A percentile compares a stretch with the other conserved stretches of the same genome.
phyloP scores from a whole-genome alignment of 2,888 invertebrate genomes.

The Scaptomyza cyrtandrae region DNA sequence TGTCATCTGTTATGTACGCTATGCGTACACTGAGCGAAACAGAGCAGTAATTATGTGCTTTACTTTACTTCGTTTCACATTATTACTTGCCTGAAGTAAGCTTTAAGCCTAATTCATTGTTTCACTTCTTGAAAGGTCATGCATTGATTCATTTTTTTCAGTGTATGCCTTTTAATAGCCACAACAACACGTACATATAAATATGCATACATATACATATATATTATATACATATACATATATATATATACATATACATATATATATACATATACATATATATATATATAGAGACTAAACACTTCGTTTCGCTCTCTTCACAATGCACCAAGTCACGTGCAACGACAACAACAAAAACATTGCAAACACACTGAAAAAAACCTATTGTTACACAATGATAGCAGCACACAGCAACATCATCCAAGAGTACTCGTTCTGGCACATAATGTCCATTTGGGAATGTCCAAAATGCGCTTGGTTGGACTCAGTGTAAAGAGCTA shows the following conservation, averaged over 20 bases:
- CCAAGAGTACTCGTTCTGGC: not conserved
- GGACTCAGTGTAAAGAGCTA: slow-evolving; percentile 6
- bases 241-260: no score
- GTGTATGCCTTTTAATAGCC: not conserved
- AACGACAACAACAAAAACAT: slow-evolving; percentile 10
- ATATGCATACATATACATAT: no score
- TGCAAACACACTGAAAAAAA: not conserved
- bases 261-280: no score
- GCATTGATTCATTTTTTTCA: not conserved
- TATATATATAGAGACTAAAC: no score
- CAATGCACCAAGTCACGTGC: slow-evolving; percentile 37
- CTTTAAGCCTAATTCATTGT: not conserved
- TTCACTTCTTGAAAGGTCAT: no score
- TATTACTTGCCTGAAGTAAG: not conserved
- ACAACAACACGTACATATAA: not conserved
- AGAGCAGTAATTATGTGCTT: not conserved
- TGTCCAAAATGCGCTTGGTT: slow-evolving; percentile 18
- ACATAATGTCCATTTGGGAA: slow-evolving; percentile 5
- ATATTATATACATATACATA: no score
- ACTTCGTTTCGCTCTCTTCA: slow-evolving; percentile 8
- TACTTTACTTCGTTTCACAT: no score
- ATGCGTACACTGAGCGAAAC: slow-evolving; percentile 11
- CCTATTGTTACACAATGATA: no score
- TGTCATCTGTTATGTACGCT: slow-evolving; percentile 28
- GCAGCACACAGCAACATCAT: not conserved